Percentiles rank a stretch among this genome's conserved stretches.
Evolutionary conservation across 1,140 invertebrate species (phyloP).

Genomic region (Ctenoplectra terminalis): DNA sequence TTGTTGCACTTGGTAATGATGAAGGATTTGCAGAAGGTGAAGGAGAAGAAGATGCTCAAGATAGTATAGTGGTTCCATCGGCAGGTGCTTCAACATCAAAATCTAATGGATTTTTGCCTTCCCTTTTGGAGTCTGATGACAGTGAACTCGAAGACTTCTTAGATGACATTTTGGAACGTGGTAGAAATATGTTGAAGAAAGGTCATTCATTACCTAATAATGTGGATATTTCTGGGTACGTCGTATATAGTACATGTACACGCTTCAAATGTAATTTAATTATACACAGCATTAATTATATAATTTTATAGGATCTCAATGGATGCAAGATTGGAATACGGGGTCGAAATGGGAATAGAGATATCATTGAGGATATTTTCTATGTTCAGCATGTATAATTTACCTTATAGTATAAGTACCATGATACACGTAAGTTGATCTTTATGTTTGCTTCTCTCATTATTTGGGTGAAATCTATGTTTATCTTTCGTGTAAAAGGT

Average conservation of each 20-base stretch:
- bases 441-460: background rate
- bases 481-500: slow-evolving; percentile 30
- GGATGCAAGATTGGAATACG: slow-evolving; percentile 90
- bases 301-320: slow-evolving; percentile 84
- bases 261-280: background rate
- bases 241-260: slow-evolving; percentile 1
- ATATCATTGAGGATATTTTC: slow-evolving; percentile 88
- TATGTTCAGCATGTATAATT: slow-evolving; percentile 84
- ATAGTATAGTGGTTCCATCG: slow-evolving; percentile 72
- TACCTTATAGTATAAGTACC: slow-evolving; percentile 84
- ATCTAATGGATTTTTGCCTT: slow-evolving; percentile 84
- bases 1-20: slow-evolving; percentile 70
- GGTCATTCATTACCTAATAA: slow-evolving; percentile 76
- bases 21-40: slow-evolving; percentile 74
- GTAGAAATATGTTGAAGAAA: slow-evolving; percentile 82
- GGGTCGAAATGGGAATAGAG: slow-evolving; percentile 89
- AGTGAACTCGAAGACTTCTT: slow-evolving; percentile 88
- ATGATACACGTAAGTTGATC: slow-evolving; percentile 77
- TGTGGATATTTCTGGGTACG: slow-evolving; percentile 76
- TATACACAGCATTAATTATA: background rate
- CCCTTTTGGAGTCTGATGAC: slow-evolving; percentile 88
- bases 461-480: background rate
- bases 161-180: slow-evolving; percentile 86
- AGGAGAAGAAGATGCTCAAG: slow-evolving; percentile 79
- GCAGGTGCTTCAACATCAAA: slow-evolving; percentile 76